Conservation (phyloP, 2,888 invertebrate genomes). For the Synanthedon andrenaeformis region DNA sequence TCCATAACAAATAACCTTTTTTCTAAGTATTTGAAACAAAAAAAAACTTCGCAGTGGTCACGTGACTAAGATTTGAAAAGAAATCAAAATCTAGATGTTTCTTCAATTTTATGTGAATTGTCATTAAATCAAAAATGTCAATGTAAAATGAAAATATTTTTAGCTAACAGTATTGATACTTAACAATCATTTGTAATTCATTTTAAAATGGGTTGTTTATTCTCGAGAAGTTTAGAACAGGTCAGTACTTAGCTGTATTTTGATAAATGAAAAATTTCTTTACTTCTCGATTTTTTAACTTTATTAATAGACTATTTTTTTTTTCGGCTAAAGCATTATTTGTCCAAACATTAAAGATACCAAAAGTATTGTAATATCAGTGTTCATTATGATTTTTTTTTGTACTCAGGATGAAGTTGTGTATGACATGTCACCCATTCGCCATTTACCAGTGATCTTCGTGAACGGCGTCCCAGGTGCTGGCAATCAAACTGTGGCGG, state of each 20-base stretch:
- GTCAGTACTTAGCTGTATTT: slow-evolving; percentile 25
- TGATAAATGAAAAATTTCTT: not conserved
- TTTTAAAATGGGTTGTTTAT: slow-evolving; percentile 50
- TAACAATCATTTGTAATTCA: slow-evolving; percentile 6
- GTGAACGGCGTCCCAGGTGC: slow-evolving; percentile 65
- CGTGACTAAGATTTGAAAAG: not conserved
- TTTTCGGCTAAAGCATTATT: not conserved
- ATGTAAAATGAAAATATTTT: slow-evolving; percentile 27
- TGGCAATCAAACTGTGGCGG: slow-evolving; percentile 60
- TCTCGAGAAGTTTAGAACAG: slow-evolving; percentile 34
- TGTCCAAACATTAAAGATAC: too few species aligned
- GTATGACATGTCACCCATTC: slow-evolving; percentile 61
- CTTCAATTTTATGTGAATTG: slow-evolving; percentile 41
- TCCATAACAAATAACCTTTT: too few species aligned
- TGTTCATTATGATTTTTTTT: too few species aligned
- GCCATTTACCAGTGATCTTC: slow-evolving; percentile 57
- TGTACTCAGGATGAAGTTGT: slow-evolving; percentile 21
- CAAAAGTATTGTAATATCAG: too few species aligned
- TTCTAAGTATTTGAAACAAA: too few species aligned
- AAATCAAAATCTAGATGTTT: slow-evolving; percentile 47
- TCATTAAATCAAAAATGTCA: slow-evolving; percentile 56
- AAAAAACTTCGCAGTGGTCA: too few species aligned
- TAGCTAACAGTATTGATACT: slow-evolving; percentile 30
- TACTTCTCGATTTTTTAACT: not conserved
- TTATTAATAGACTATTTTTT: not conserved